phyloP scores from a whole-genome alignment of 2,888 invertebrate genomes.

The Embidobia sp. region DNA sequence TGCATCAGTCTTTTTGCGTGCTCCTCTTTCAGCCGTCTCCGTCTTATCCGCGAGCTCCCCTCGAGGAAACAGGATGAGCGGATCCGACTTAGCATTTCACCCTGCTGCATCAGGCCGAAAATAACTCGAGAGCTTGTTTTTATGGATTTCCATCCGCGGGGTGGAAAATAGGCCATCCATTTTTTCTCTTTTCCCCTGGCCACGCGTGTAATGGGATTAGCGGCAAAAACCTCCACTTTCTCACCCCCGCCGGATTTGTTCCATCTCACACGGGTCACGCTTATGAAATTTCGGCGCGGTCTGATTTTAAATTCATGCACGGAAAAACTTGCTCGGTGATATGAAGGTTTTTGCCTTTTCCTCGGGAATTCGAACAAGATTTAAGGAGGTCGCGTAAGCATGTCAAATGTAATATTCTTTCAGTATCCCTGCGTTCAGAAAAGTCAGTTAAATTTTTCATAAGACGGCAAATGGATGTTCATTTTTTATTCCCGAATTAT shows the following conservation, averaged over 20 bases:
- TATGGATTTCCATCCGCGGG: slow-evolving; percentile 53
- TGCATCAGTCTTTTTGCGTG: slow-evolving; percentile 37
- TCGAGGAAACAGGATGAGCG: slow-evolving; percentile 21
- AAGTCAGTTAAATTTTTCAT: too few species aligned
- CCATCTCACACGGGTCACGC: slow-evolving; percentile 45
- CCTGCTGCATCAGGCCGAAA: slow-evolving; percentile 58
- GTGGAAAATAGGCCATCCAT: slow-evolving; percentile 53
- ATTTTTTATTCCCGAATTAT: too few species aligned
- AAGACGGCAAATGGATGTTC: too few species aligned
- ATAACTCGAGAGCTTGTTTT: slow-evolving; percentile 54
- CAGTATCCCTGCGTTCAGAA: slow-evolving; percentile 9
- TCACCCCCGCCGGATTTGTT: slow-evolving; percentile 38
- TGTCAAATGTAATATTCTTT: slow-evolving; percentile 32
- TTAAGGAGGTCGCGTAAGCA: slow-evolving; percentile 17
- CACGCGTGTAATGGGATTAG: slow-evolving; percentile 42
- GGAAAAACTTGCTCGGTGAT: slow-evolving; percentile 10
- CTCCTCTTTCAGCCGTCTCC: slow-evolving; percentile 29
- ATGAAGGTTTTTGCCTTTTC: slow-evolving; percentile 20
- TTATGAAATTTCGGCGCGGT: slow-evolving; percentile 15
- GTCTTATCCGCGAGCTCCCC: neutral
- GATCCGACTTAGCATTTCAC: slow-evolving; percentile 49
- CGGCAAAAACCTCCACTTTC: too few species aligned
- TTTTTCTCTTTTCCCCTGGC: slow-evolving; percentile 22
- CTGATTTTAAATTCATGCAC: slow-evolving; percentile 13
- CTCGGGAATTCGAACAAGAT: slow-evolving; percentile 3